Evolutionary conservation across 2,113 vertebrate species (phyloP).

Genomic region (Ptyas mucosa): DNA sequence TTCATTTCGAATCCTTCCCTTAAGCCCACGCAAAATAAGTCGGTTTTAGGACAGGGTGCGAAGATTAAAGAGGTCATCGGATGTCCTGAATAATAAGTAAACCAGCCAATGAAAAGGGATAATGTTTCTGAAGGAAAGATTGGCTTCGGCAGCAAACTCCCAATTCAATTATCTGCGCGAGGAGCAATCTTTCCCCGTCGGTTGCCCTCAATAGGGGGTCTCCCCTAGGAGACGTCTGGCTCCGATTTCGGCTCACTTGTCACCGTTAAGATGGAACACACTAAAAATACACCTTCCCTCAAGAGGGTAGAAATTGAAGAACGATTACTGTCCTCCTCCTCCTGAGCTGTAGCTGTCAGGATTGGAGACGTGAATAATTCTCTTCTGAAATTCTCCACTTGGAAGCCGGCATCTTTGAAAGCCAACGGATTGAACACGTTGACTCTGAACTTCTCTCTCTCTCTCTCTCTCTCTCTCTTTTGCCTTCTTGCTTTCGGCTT

Average conservation of each 20-base stretch:
- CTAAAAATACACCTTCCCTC: constrained; percentile 73
- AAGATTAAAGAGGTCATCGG: not conserved
- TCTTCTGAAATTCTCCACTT: constrained; percentile 47
- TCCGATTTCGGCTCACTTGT: constrained; percentile 44
- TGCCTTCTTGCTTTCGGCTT: constrained; percentile 56
- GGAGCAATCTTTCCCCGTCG: constrained; percentile 66
- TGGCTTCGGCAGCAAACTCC: constrained; percentile 32
- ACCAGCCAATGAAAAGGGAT: constrained; percentile 38
- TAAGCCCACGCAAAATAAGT: not conserved
- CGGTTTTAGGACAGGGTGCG: no score
- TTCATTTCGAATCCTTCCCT: not conserved
- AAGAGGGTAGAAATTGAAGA: constrained; percentile 56
- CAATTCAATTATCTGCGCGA: constrained; percentile 59
- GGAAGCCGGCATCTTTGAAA: constrained; percentile 39
- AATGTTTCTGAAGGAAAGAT: constrained; percentile 18
- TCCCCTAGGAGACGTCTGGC: constrained; percentile 53
- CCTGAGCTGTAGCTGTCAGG: constrained; percentile 23
- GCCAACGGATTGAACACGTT: constrained; percentile 49
- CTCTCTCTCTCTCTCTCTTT: constrained; percentile 50
- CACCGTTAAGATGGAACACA: constrained; percentile 43
- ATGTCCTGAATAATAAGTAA: not conserved
- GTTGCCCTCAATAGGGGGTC: constrained; percentile 62
- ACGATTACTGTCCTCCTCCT: constrained; percentile 37
- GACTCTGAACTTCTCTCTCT: not conserved
- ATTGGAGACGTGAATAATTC: constrained; percentile 47